A percentile compares a stretch with the other conserved stretches of the same genome.
phyloP scores from a whole-genome alignment of 2,888 invertebrate genomes.

The Rhingia rostrata region DNA sequence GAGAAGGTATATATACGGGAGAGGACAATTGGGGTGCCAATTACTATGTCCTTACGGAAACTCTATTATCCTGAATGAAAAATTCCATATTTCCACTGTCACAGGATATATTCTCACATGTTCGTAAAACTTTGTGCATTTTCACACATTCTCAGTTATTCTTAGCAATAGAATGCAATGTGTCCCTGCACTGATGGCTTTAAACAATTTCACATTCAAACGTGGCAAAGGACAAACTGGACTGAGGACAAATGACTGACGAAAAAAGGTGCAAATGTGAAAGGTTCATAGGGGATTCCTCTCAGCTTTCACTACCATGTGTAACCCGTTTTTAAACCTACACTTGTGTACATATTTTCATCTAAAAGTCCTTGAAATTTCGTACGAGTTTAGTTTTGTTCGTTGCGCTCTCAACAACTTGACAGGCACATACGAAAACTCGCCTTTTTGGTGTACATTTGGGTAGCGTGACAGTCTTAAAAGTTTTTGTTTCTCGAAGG shows the following conservation, averaged over 20 bases:
- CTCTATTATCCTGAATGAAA: conserved; percentile 46
- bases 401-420: conserved; percentile 11
- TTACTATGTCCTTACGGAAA: conserved; percentile 54
- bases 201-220: background rate
- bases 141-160: background rate
- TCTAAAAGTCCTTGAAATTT: conserved; percentile 50
- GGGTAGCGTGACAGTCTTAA: conserved; percentile 29
- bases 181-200: conserved; percentile 23
- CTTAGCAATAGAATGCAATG: conserved; percentile 21
- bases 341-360: background rate
- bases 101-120: conserved; percentile 30
- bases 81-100: conserved; percentile 66
- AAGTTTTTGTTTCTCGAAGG: conserved; percentile 27
- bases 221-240: conserved; percentile 10
- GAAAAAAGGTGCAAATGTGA: conserved; percentile 58
- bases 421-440: conserved; percentile 11
- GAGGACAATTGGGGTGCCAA: conserved; percentile 57
- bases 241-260: conserved; percentile 12
- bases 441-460: conserved; percentile 25
- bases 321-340: background rate
- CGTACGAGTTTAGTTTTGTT: conserved; percentile 10
- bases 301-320: conserved; percentile 36
- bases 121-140: conserved; percentile 6
- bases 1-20: conserved; percentile 26
- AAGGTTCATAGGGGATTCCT: conserved; percentile 43